Base-by-base conservation (phyloP, 2,113 vertebrate genomes). In the Ciconia stormi region DNA sequence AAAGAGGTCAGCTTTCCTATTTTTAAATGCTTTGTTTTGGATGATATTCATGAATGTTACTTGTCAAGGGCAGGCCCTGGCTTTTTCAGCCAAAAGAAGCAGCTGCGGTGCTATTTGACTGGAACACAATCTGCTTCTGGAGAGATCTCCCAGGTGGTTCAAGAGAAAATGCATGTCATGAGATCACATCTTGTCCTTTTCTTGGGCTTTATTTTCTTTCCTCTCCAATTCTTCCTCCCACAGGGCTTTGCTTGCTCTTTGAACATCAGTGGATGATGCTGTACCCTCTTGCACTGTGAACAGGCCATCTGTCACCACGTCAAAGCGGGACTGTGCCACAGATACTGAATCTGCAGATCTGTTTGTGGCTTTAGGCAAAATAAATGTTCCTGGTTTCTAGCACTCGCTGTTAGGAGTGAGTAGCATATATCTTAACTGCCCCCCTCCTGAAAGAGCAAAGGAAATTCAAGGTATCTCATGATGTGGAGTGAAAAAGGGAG, bases 21-120 rank as follows among this genome's bases (percentile, higher is more conserved):
- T 77, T 94, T 89, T 38, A 78, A 87, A 66, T 67, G 67, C 82
- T 95, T 92, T 92, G 67, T 59, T 93, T 93, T 95, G 97, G 92
- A 81, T 71, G 50, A 23, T 74, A 26, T 32, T 95, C 88, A 63
- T 10, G 67, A 89, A 78, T 73, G 61, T 62, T 50, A 19, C 47
- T 91, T 23, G 76, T 62, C 18, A 15, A 83, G 86, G 82, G 85
- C 90, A 95, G 17, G 47, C 38, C 86, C 85, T 16, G 63, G 22
- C 2, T 40, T 4, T 55, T 50, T 42, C 62, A 80, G 90, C 90
- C 95, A 95, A 96, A 32, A 97, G 97, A 70, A 95, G 92, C 96
- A 97, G 93, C 90, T 85, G 90, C 0, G 2, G 62, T 21, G 71
- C 59, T 83, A 49, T 77, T 89, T 90, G 88, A 76, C 82, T 77